Evolutionary conservation across 1,140 invertebrate species (phyloP).

Genomic region (Zaprionus ornatus): DNA sequence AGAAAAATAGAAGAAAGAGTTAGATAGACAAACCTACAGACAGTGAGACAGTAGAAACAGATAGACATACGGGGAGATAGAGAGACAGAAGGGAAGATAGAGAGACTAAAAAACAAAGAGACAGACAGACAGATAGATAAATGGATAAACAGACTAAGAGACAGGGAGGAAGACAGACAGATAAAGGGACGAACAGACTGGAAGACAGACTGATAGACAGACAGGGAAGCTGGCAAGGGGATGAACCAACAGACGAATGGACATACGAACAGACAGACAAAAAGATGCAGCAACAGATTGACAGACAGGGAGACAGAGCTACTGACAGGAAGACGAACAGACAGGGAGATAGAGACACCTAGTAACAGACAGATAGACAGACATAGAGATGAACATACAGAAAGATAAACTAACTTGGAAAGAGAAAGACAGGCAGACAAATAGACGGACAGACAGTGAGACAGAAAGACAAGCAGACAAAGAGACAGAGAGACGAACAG

Average conservation of each 20-base stretch:
- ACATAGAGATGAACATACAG: conserved; percentile 16
- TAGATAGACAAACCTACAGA: conserved; percentile 19
- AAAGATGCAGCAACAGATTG: conserved; percentile 1
- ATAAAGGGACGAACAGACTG: background rate
- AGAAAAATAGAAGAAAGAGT: background rate
- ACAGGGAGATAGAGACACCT: background rate
- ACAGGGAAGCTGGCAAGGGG: background rate
- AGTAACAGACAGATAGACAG: too few relatives aligned
- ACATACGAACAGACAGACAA: background rate
- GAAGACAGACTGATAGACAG: background rate
- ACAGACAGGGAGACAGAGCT: background rate
- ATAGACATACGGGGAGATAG: background rate
- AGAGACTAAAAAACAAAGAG: background rate
- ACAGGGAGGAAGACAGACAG: background rate
- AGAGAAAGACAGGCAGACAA: conserved; percentile 2
- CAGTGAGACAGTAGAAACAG: background rate
- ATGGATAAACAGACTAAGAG: conserved; percentile 1
- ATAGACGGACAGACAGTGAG: background rate
- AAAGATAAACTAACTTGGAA: too few relatives aligned
- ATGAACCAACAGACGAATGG: conserved; percentile 9
- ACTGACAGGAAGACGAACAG: background rate
- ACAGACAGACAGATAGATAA: background rate
- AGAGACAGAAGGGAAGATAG: background rate
- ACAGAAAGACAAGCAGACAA: conserved; percentile 11
- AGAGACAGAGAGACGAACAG: background rate